These are phyloP conservation scores for Micronisus gabar DNA, from an alignment of 2,113 vertebrate species.

Conservation along the genomic window DNA sequence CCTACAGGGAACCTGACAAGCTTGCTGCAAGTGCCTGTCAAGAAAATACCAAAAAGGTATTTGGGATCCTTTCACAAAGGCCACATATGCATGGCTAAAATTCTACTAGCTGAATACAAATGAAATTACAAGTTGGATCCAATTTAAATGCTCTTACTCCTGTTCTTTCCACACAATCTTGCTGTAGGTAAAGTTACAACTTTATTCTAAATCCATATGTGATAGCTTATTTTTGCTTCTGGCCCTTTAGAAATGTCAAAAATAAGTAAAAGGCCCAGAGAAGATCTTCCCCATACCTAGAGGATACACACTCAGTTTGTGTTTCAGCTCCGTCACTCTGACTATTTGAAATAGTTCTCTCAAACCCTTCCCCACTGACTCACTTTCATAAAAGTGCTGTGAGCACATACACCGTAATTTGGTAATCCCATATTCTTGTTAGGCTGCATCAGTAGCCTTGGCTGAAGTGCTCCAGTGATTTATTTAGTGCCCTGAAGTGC, in stretches of 20 bases:
- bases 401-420: background rate
- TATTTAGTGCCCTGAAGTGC: background rate
- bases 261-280: background rate
- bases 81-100: background rate
- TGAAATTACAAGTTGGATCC: background rate
- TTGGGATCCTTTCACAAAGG: background rate
- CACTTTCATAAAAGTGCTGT: background rate
- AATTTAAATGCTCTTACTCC: background rate
- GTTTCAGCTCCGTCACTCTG: background rate
- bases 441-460: background rate
- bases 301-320: background rate
- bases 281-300: background rate
- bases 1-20: background rate
- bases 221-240: background rate
- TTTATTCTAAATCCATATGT: background rate
- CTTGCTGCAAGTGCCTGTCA: background rate
- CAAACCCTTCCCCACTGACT: background rate
- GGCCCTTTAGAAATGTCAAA: background rate
- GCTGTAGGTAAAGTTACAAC: background rate
- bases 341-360: background rate
- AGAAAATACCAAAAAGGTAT: background rate
- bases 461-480: background rate
- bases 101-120: background rate
- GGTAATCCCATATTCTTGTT: background rate
- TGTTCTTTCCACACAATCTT: background rate